Evolutionary conservation across 2,113 vertebrate genomes (phyloP), one percentile per base, ranked within the genome.

Genomic region (Psophia crepitans): DNA sequence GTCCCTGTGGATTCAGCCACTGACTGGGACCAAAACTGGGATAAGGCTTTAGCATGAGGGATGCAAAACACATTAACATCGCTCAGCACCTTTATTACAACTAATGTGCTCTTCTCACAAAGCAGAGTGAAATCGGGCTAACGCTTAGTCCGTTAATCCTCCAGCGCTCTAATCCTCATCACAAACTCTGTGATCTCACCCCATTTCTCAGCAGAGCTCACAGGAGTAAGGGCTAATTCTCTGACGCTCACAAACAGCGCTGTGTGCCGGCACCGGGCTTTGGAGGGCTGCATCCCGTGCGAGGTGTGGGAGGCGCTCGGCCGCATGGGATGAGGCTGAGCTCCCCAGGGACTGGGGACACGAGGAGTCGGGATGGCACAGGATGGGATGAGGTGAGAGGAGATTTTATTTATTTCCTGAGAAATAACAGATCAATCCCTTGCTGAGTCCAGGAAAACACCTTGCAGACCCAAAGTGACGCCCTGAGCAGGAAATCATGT

Each of bases 91-190:
- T 93, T 87, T 66, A 49, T 90, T 57, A 61, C 21, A 4, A 66
- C 81, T 93, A 90, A 75, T 28, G 84, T 75, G 87, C 90, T 95
- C 75, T 87, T 90, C 81, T 96, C 74, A 88, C 90, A 90, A 71
- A 89, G 91, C 90, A 87, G 93, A 93, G 78, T 16, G 64, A 81
- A 95, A 97, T 77, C 16, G 4, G 89, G 89, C 87, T 97, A 80
- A 93, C 71, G 71, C 95, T 90, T 19, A 77, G 85, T 7, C 48
- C 13, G 6, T 65, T 96, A 96, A 97, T 96, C 95, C 87, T 30
- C 88, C 53, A 2, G 20, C 2, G 11, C 87, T 46, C 58, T 89
- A 95, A 97, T 96, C 96, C 96, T 54, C 61, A 9, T 48, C 12
- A 2, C 54, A 80, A 82, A 91, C 90, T 79, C 95, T 19, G 3